A percentile compares a stretch with the other conserved stretches of the same genome.
phyloP scores from a whole-genome alignment of 1,140 invertebrate species.

The Drosophila nigromelanica region DNA sequence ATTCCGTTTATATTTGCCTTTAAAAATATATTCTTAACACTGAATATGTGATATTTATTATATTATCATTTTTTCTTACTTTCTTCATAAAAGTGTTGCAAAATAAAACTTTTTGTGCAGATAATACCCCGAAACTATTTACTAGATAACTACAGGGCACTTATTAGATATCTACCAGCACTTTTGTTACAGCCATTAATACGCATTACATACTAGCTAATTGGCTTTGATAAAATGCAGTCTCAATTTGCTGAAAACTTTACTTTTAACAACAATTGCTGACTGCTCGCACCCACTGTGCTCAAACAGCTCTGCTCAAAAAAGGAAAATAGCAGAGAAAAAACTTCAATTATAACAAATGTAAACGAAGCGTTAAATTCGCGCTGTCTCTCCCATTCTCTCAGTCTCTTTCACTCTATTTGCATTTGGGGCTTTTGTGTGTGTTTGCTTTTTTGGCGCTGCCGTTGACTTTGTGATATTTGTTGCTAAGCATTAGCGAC shows the following conservation, averaged over 20 bases:
- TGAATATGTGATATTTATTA: too few relatives aligned
- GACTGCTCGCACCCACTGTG: background rate
- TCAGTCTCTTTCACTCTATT: background rate
- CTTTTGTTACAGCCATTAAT: too few relatives aligned
- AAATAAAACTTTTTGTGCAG: background rate
- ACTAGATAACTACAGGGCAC: too few relatives aligned
- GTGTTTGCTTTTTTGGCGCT: background rate
- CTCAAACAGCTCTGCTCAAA: background rate
- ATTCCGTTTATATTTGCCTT: too few relatives aligned
- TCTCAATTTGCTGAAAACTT: too few relatives aligned
- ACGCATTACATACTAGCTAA: too few relatives aligned
- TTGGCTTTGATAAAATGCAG: too few relatives aligned
- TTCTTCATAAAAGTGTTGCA: background rate
- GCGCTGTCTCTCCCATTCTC: background rate
- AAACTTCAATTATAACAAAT: conserved; percentile 18
- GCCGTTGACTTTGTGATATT: conserved; percentile 15
- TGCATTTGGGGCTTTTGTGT: conserved; percentile 9
- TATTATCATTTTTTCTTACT: too few relatives aligned
- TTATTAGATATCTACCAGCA: too few relatives aligned
- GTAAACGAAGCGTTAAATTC: conserved; percentile 12
- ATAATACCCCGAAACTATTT: background rate
- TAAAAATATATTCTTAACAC: too few relatives aligned
- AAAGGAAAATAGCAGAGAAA: background rate
- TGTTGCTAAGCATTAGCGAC: conserved; percentile 4
- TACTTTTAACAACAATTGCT: background rate